phyloP scores from a whole-genome alignment of 2,113 vertebrate species.

The Melanostigma gelatinosum region DNA sequence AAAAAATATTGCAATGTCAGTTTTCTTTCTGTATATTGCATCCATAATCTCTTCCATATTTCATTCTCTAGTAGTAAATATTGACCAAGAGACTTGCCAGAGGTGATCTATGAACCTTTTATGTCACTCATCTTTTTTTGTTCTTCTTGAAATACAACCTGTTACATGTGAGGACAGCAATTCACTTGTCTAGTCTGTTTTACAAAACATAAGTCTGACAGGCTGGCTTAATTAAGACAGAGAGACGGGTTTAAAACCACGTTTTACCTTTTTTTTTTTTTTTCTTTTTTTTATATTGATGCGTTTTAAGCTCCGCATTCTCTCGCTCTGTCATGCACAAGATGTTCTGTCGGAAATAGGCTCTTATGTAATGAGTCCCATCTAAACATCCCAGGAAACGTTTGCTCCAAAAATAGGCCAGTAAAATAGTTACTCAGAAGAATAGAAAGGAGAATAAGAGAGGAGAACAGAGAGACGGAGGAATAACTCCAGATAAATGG shows the following conservation, averaged over 20 bases:
- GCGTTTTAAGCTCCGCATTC: slow-evolving; percentile 34
- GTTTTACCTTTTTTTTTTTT: slow-evolving; percentile 4
- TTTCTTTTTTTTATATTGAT: neutral
- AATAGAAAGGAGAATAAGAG: slow-evolving; percentile 47
- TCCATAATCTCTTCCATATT: neutral
- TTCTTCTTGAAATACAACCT: neutral
- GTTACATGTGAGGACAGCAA: neutral
- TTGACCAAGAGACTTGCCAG: neutral
- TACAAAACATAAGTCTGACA: slow-evolving; percentile 23
- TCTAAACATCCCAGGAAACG: slow-evolving; percentile 70
- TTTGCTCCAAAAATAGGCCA: slow-evolving; percentile 66
- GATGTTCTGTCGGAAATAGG: slow-evolving; percentile 39
- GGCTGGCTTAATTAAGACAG: slow-evolving; percentile 3
- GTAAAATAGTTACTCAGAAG: slow-evolving; percentile 74
- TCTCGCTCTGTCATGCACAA: slow-evolving; percentile 44
- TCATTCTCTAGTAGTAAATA: neutral
- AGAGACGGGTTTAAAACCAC: slow-evolving; percentile 19
- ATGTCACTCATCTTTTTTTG: neutral
- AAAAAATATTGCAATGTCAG: neutral
- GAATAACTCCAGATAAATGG: slow-evolving; percentile 40
- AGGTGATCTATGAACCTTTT: neutral
- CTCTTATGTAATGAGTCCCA: slow-evolving; percentile 63
- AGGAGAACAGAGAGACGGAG: slow-evolving; percentile 5
- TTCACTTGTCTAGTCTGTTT: neutral
- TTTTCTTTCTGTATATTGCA: neutral